A percentile compares a stretch with the other conserved stretches of the same genome.
These are phyloP conservation scores for Sisyra nigra DNA, from an alignment of 2,888 invertebrate species.

Conservation along the genomic window DNA sequence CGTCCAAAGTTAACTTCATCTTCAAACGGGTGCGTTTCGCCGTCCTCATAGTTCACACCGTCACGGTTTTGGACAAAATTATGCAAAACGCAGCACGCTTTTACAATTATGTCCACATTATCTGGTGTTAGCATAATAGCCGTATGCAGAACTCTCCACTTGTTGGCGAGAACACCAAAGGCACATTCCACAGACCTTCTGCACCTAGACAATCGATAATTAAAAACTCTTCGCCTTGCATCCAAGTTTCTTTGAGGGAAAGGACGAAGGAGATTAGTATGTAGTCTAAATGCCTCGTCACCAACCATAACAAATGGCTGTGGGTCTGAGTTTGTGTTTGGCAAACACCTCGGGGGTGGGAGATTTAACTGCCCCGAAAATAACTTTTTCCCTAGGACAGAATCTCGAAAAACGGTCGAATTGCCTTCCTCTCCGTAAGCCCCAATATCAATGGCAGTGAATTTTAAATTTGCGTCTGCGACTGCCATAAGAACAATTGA, in stretches of 20 bases:
- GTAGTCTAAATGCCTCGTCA: constrained; percentile 19
- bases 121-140: constrained; percentile 16
- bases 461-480: constrained; percentile 14
- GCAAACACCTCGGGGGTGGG: constrained; percentile 14
- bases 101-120: constrained; percentile 16
- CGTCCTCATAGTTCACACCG: constrained; percentile 6
- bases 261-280: constrained; percentile 16
- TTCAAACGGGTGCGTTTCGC: background rate
- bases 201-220: constrained; percentile 15
- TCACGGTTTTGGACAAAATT: constrained; percentile 10
- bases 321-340: constrained; percentile 14
- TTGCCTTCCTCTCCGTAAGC: constrained; percentile 16
- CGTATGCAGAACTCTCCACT: constrained; percentile 21
- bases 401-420: constrained; percentile 16
- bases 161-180: constrained; percentile 19
- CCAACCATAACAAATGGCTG: constrained; percentile 16
- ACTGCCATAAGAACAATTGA: constrained; percentile 13
- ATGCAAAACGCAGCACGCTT: constrained; percentile 16
- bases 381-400: constrained; percentile 15
- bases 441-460: constrained; percentile 15
- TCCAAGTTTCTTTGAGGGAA: constrained; percentile 16
- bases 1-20: background rate
- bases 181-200: constrained; percentile 16
- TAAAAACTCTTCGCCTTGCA: constrained; percentile 13
- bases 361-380: constrained; percentile 13